A percentile compares a stretch with the other conserved stretches of the same genome.
Conservation (phyloP, 1,140 invertebrate species). For the Ooceraea biroi region DNA sequence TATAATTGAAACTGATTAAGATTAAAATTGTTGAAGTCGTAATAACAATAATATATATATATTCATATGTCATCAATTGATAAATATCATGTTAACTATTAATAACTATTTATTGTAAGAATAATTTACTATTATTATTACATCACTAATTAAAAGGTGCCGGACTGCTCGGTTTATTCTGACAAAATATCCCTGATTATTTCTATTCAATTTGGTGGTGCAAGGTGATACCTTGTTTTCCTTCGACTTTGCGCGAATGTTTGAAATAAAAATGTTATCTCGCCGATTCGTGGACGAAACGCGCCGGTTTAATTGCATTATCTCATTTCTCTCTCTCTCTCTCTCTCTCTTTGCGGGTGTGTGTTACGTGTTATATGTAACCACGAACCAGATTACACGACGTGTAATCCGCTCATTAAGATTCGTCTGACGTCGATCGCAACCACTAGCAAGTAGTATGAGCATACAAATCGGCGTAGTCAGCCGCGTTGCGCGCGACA, state of each 20-base stretch:
- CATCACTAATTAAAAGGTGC: neutral
- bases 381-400: constrained; percentile 15
- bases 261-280: constrained; percentile 18
- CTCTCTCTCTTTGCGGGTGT: neutral
- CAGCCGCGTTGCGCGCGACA: constrained; percentile 29
- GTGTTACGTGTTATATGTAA: constrained; percentile 4
- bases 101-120: too few relatives aligned
- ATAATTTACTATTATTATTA: constrained; percentile 14
- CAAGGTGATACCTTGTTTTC: neutral
- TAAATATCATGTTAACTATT: too few relatives aligned
- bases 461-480: constrained; percentile 23
- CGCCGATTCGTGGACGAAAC: neutral
- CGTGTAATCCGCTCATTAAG: constrained; percentile 42
- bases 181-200: constrained; percentile 1
- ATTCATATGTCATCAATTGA: too few relatives aligned
- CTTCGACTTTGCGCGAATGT: neutral
- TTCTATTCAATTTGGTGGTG: neutral
- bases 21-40: neutral
- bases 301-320: constrained; percentile 27
- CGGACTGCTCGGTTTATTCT: neutral
- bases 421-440: constrained; percentile 41
- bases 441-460: constrained; percentile 66
- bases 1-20: neutral
- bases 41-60: constrained; percentile 19
- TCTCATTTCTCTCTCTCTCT: neutral